phyloP scores from a whole-genome alignment of 1,140 invertebrate genomes.

The Anastrepha obliqua region DNA sequence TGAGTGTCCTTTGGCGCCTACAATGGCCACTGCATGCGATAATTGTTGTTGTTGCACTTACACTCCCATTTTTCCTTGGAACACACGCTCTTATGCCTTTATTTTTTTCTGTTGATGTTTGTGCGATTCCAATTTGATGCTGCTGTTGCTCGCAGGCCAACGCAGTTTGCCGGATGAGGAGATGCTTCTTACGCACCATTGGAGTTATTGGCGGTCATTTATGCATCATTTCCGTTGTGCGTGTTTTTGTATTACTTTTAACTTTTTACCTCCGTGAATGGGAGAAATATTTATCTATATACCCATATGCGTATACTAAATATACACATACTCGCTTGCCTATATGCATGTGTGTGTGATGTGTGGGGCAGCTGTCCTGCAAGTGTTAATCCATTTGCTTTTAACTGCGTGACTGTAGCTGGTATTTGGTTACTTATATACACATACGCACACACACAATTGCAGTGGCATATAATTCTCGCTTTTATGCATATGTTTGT shows the following conservation, averaged over 20 bases:
- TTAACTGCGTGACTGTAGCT: background rate
- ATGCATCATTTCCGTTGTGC: constrained; percentile 34
- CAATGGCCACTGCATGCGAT: background rate
- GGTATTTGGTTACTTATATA: background rate
- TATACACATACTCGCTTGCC: background rate
- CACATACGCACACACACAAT: background rate
- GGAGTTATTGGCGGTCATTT: constrained; percentile 39
- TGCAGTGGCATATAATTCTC: background rate
- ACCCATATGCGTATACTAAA: background rate
- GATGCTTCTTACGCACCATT: background rate
- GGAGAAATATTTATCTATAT: background rate
- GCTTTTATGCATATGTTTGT: background rate
- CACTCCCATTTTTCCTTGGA: background rate
- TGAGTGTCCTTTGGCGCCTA: background rate
- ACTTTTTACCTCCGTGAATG: background rate
- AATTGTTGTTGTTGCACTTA: background rate
- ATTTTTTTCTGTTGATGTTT: background rate
- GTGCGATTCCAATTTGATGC: background rate
- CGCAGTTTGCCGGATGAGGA: background rate
- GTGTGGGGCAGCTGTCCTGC: background rate
- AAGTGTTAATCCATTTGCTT: constrained; percentile 1
- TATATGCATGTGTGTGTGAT: background rate
- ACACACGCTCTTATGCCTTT: background rate
- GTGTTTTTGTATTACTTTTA: background rate
- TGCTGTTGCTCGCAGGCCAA: no score